These are phyloP conservation scores for Physocephala rufipes DNA, from an alignment of 2,888 invertebrate species.

Conservation along the genomic window DNA sequence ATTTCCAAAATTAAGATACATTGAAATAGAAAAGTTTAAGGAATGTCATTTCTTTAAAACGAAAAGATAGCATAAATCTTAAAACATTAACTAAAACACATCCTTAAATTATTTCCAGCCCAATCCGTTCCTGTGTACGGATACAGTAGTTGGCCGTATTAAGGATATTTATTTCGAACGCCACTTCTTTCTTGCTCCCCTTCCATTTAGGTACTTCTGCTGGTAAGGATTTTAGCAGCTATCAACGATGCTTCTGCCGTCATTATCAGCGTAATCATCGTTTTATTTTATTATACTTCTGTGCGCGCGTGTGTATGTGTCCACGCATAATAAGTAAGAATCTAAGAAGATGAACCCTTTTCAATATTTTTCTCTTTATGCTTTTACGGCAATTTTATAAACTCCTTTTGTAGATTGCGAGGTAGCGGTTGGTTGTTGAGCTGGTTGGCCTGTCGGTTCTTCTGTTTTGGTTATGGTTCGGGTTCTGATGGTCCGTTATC, in stretches of 20 bases:
- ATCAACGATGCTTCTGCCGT: constrained; percentile 42
- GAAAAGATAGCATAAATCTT: not conserved
- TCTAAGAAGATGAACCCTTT: constrained; percentile 9
- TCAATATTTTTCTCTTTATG: not conserved
- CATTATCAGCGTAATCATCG: constrained; percentile 51
- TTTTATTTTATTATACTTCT: constrained; percentile 43
- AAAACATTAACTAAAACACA: not conserved
- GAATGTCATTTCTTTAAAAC: too few species aligned
- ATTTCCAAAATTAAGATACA: too few species aligned
- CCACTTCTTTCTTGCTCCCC: not conserved
- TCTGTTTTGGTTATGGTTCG: constrained; percentile 10
- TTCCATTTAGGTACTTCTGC: too few species aligned
- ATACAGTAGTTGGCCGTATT: not conserved
- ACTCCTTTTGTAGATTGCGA: not conserved
- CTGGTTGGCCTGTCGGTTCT: too few species aligned
- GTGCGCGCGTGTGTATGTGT: constrained; percentile 40
- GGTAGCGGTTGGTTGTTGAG: not conserved
- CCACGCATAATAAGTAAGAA: constrained; percentile 30
- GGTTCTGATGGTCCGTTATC: constrained; percentile 33
- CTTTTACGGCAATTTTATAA: not conserved
- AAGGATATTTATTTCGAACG: not conserved
- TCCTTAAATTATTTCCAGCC: not conserved
- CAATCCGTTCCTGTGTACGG: too few species aligned
- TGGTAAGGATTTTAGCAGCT: constrained; percentile 31
- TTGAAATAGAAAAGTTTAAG: too few species aligned